These are phyloP conservation scores for Gymnarchus niloticus DNA, from an alignment of 2,113 vertebrate species.

Conservation along the genomic window DNA sequence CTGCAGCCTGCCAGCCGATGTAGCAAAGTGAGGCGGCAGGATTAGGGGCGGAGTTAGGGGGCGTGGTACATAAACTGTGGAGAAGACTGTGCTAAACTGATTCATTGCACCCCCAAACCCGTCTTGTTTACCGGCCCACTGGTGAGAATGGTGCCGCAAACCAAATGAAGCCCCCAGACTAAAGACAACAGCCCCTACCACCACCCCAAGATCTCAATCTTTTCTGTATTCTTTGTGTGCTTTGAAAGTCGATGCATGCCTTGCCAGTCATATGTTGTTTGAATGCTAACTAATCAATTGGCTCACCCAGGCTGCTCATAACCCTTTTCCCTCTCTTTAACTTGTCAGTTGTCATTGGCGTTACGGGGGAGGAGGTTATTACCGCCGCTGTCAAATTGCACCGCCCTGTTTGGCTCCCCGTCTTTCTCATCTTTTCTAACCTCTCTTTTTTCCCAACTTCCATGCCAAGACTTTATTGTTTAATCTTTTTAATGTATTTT, in stretches of 20 bases:
- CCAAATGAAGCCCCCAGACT: not conserved
- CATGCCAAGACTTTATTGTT: conserved; percentile 16
- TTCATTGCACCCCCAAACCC: not conserved
- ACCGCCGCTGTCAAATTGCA: not conserved
- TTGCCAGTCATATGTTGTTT: conserved; percentile 20
- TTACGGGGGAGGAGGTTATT: conserved; percentile 14
- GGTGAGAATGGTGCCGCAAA: not conserved
- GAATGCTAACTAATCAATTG: conserved; percentile 23
- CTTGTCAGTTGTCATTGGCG: conserved; percentile 14
- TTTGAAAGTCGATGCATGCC: conserved; percentile 22
- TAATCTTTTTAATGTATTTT: conserved; percentile 22
- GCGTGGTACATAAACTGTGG: not conserved
- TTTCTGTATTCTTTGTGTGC: not conserved
- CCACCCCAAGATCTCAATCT: conserved; percentile 12
- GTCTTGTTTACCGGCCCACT: not conserved
- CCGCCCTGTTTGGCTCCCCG: conserved; percentile 5
- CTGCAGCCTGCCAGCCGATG: too few relatives aligned
- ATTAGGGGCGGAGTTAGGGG: not conserved
- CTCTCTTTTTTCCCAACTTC: conserved; percentile 9
- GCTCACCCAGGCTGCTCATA: not conserved
- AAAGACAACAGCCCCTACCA: not conserved
- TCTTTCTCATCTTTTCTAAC: conserved; percentile 24
- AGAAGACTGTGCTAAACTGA: not conserved
- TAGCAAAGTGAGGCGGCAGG: not conserved
- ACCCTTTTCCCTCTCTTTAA: conserved; percentile 1